A percentile compares a stretch with the other conserved stretches of the same genome.
phyloP scores from a whole-genome alignment of 2,113 vertebrate species.

The Leptobrachium leishanense region DNA sequence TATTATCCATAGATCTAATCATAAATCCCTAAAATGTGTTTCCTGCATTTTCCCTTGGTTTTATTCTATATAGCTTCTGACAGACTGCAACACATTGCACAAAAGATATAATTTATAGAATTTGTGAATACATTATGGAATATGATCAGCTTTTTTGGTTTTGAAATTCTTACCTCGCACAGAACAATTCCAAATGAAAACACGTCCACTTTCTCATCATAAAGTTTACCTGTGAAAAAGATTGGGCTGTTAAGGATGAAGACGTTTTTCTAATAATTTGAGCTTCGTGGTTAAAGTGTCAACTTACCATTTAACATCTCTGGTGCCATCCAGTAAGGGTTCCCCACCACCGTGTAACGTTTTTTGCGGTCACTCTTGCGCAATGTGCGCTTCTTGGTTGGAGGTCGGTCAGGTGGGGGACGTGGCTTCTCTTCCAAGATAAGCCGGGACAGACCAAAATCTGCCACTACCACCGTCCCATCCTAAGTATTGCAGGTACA shows the following conservation, averaged over 20 bases:
- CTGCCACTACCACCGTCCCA: constrained; percentile 92
- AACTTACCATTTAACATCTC: constrained; percentile 96
- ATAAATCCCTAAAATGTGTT: no score
- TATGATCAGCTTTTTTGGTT: not conserved
- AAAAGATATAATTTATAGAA: no score
- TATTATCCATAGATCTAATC: no score
- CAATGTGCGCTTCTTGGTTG: constrained; percentile 82
- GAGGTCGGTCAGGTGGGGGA: constrained; percentile 77
- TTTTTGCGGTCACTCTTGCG: constrained; percentile 88
- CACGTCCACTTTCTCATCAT: constrained; percentile 94
- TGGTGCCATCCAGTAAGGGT: constrained; percentile 98
- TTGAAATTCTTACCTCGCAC: constrained; percentile 78
- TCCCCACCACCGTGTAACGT: constrained; percentile 94
- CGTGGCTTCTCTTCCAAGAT: constrained; percentile 88
- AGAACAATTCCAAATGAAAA: constrained; percentile 97
- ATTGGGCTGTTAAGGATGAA: constrained; percentile 32
- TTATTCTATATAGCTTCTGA: no score
- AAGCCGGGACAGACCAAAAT: constrained; percentile 90
- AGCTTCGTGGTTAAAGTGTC: not conserved
- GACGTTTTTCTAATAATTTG: no score
- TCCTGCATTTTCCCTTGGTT: no score
- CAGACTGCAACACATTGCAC: no score
- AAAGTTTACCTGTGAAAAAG: constrained; percentile 84
- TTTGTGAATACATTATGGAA: no score
- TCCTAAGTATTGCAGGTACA: constrained; percentile 67